Evolutionary conservation across 2,113 vertebrate species (phyloP).

Genomic region (Anoplopoma fimbria): DNA sequence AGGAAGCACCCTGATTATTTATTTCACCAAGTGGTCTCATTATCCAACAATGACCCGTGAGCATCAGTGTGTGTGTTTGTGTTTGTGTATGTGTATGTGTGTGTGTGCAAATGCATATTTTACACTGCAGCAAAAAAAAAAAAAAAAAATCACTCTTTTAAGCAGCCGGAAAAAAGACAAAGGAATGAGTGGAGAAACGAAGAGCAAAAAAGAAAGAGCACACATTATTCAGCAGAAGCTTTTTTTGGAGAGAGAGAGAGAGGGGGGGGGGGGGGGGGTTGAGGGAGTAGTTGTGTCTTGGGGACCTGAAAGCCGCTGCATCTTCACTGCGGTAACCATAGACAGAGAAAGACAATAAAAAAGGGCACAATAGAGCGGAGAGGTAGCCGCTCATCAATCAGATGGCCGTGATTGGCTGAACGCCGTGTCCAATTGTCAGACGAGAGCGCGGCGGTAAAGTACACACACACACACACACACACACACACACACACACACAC

Average conservation of each 20-base stretch:
- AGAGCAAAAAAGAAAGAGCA: slow-evolving; percentile 50
- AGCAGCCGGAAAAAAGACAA: slow-evolving; percentile 25
- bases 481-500: not conserved
- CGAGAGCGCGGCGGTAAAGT: not conserved
- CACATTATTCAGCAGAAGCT: slow-evolving; percentile 60
- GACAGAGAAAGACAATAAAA: slow-evolving; percentile 43
- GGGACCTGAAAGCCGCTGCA: slow-evolving; percentile 54
- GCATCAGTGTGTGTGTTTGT: not conserved
- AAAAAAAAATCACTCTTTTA: slow-evolving; percentile 2
- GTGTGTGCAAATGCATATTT: slow-evolving; percentile 31
- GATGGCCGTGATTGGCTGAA: slow-evolving; percentile 42
- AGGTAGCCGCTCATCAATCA: slow-evolving; percentile 6
- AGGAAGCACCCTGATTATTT: slow-evolving; percentile 1
- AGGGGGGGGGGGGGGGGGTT: not conserved
- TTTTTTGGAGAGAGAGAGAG: slow-evolving; percentile 26
- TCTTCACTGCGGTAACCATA: slow-evolving; percentile 65
- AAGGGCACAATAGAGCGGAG: not conserved
- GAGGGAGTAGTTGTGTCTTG: slow-evolving; percentile 45
- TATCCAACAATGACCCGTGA: not conserved
- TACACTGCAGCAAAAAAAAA: slow-evolving; percentile 39
- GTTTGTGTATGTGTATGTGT: not conserved
- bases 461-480: no score
- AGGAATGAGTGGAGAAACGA: slow-evolving; percentile 26
- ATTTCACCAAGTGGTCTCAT: not conserved
- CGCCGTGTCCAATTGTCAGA: not conserved